Evolutionary conservation across 2,888 invertebrate genomes (phyloP).

Genomic region (Spialia ferax): DNA sequence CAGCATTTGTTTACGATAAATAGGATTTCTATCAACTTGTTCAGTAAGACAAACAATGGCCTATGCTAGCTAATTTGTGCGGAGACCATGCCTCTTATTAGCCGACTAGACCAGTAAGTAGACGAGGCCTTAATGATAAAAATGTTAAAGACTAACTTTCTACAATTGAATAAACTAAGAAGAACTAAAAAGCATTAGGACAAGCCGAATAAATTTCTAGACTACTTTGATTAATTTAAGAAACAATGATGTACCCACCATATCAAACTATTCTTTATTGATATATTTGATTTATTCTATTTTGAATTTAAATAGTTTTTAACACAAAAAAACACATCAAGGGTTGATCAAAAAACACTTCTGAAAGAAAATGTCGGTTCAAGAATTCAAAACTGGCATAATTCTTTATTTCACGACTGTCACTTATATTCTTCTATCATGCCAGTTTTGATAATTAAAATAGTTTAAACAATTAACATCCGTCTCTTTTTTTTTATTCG

Average conservation of each 20-base stretch:
- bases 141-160: too few species aligned
- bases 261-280: slow-evolving; percentile 14
- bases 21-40: too few species aligned
- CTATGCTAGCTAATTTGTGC: too few species aligned
- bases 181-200: neutral
- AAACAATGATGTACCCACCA: slow-evolving; percentile 21
- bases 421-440: slow-evolving; percentile 26
- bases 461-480: too few species aligned
- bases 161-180: too few species aligned
- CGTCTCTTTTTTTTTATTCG: too few species aligned
- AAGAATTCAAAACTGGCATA: slow-evolving; percentile 20
- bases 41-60: too few species aligned
- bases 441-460: slow-evolving; percentile 10
- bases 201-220: neutral
- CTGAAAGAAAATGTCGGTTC: slow-evolving; percentile 21
- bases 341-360: neutral
- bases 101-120: too few species aligned
- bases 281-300: too few species aligned
- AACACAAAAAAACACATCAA: slow-evolving; percentile 15
- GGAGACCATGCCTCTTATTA: too few species aligned
- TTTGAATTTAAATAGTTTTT: slow-evolving; percentile 13
- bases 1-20: too few species aligned
- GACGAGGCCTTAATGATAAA: too few species aligned
- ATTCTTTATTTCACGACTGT: slow-evolving; percentile 28
- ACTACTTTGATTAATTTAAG: neutral